Evolutionary conservation across 1,140 invertebrate species (phyloP).

Genomic region (Ceratosolen fusciceps): DNA sequence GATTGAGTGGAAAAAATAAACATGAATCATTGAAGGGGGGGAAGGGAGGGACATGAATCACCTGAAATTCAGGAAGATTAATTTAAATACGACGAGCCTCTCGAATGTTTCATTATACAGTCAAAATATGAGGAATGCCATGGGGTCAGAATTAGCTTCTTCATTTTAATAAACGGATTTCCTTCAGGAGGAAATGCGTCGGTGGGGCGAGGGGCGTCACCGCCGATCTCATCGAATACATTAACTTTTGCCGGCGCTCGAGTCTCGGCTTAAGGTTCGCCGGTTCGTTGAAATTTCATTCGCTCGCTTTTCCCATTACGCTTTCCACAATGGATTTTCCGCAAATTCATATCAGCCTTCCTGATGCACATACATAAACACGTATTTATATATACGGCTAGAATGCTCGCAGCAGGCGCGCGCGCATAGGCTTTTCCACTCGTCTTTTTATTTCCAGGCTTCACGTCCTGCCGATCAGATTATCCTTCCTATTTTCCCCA

Average conservation of each 20-base stretch:
- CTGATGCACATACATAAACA: too few species aligned
- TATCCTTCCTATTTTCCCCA: slow-evolving; percentile 22
- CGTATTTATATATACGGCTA: neutral
- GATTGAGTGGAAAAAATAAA: neutral
- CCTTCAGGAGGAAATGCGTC: neutral
- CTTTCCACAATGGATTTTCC: neutral
- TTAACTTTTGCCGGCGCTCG: slow-evolving; percentile 18
- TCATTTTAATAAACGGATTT: slow-evolving; percentile 45
- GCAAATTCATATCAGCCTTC: neutral
- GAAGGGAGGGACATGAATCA: neutral
- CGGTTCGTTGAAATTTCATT: neutral
- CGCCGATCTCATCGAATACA: slow-evolving; percentile 31
- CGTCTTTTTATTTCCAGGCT: neutral
- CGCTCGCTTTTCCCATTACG: slow-evolving; percentile 29
- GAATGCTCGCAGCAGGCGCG: neutral
- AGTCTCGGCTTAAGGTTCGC: slow-evolving; percentile 9
- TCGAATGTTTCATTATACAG: slow-evolving; percentile 22
- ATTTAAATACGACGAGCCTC: slow-evolving; percentile 22
- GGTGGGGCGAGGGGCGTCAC: too few species aligned
- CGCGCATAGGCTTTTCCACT: neutral
- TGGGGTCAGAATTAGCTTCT: slow-evolving; percentile 34
- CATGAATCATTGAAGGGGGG: neutral
- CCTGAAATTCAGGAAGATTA: slow-evolving; percentile 20
- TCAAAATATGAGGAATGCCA: slow-evolving; percentile 5
- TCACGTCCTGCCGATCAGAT: slow-evolving; percentile 12